Percentiles rank a stretch among this genome's conserved stretches.
These are phyloP conservation scores for Myrmophylax atrothorax DNA, from an alignment of 2,113 vertebrate genomes.

Conservation along the genomic window DNA sequence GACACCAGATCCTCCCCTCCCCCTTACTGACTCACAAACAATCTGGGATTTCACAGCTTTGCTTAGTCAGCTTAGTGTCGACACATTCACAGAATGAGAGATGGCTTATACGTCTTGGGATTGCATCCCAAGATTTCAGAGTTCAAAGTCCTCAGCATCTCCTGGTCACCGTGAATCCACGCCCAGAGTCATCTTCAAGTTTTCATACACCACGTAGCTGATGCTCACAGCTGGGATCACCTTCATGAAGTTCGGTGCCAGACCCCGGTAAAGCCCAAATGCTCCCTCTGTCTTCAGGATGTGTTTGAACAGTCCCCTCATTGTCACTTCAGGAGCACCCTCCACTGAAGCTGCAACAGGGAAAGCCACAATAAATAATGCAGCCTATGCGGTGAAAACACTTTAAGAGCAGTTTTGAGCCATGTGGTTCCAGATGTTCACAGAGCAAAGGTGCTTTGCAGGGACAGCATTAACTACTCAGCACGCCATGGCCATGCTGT, in stretches of 20 bases:
- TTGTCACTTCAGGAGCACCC: conserved; percentile 86
- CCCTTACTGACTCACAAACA: not conserved
- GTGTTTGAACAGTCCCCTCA: conserved; percentile 90
- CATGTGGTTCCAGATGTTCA: not conserved
- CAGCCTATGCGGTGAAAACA: not conserved
- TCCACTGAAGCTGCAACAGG: conserved; percentile 81
- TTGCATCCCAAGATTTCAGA: conserved; percentile 55
- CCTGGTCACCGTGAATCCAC: conserved; percentile 88
- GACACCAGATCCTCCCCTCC: conserved; percentile 17
- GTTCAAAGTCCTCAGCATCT: conserved; percentile 9
- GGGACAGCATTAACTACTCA: not conserved
- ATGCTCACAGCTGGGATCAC: conserved; percentile 98
- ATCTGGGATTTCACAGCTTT: conserved; percentile 75
- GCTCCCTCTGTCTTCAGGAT: conserved; percentile 91
- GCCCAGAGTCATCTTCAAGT: conserved; percentile 89
- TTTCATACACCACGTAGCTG: conserved; percentile 97
- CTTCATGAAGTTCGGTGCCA: conserved; percentile 98
- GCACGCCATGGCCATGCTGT: accelerated
- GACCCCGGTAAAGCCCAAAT: conserved; percentile 90
- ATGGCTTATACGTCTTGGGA: conserved; percentile 69
- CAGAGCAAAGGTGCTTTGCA: not conserved
- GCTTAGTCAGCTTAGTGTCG: conserved; percentile 77
- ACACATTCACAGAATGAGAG: conserved; percentile 98
- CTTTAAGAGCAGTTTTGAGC: not conserved
- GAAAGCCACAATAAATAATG: not conserved